These are phyloP conservation scores for Manacus vitellinus DNA, from an alignment of 2,113 vertebrate genomes.

Conservation along the genomic window DNA sequence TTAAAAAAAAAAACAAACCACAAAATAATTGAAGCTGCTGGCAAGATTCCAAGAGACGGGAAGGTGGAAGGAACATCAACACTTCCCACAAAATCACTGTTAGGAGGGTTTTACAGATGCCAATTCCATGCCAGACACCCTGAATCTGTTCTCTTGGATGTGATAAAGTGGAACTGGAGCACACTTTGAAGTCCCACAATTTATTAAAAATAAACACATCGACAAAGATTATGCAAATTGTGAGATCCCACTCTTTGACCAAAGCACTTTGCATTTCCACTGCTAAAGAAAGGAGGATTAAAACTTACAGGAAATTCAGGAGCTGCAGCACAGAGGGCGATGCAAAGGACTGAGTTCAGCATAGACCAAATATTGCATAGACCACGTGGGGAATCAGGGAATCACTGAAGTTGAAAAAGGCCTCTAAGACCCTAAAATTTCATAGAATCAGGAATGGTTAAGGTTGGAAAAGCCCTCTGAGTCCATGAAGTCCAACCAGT, in stretches of 20 bases:
- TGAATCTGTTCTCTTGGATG: neutral
- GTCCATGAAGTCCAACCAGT: neutral
- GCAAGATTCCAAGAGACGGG: neutral
- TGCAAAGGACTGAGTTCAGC: neutral
- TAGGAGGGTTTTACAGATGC: neutral
- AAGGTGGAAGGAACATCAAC: neutral
- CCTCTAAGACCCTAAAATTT: neutral
- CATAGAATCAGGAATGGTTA: neutral
- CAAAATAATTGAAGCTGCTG: neutral
- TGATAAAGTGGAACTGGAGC: fast-evolving
- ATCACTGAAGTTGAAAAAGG: neutral
- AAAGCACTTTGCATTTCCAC: neutral
- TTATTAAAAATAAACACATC: neutral
- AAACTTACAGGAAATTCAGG: neutral
- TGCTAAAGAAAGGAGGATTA: neutral
- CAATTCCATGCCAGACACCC: neutral
- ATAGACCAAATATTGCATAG: fast-evolving
- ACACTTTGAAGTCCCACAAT: fast-evolving
- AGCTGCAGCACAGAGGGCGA: neutral
- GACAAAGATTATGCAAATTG: fast-evolving
- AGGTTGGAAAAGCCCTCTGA: neutral
- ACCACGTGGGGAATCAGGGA: neutral
- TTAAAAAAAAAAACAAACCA: neutral
- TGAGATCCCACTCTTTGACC: fast-evolving
- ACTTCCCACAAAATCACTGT: neutral